These are phyloP conservation scores for Cydia pomonella DNA, from an alignment of 1,140 invertebrate species.

Conservation along the genomic window DNA sequence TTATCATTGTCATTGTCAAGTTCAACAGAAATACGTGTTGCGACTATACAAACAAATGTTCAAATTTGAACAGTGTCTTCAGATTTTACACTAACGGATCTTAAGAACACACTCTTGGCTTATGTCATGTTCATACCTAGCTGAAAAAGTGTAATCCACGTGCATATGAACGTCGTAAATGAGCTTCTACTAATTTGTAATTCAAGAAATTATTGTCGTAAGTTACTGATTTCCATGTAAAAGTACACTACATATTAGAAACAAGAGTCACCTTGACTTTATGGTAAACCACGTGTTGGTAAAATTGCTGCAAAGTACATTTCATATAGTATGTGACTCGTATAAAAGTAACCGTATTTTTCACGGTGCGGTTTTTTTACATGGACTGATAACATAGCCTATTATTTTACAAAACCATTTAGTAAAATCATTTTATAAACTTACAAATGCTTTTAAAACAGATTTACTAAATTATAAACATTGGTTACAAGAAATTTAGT, in stretches of 20 bases:
- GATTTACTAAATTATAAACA: no score
- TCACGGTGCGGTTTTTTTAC: neutral
- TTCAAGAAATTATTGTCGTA: neutral
- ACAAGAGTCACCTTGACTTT: neutral
- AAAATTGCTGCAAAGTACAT: neutral
- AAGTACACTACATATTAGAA: neutral
- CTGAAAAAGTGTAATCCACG: neutral
- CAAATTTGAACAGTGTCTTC: neutral
- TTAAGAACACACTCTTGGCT: neutral
- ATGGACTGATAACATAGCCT: neutral
- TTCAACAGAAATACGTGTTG: slow-evolving; percentile 61
- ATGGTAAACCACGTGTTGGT: neutral
- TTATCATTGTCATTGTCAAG: slow-evolving; percentile 74
- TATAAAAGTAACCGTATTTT: slow-evolving; percentile 12
- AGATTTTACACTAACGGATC: neutral
- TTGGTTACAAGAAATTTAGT: no score
- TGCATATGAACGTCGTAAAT: neutral
- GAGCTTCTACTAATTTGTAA: neutral
- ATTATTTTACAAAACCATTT: no score
- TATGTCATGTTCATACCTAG: neutral
- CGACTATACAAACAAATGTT: slow-evolving; percentile 42
- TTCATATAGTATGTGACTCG: neutral
- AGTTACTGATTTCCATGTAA: neutral
- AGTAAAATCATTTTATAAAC: no score
- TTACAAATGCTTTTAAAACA: no score